A percentile compares a stretch with the other conserved stretches of the same genome.
Evolutionary conservation across 1,140 invertebrate species (phyloP).

Genomic region (Rhizoglyphus robini): DNA sequence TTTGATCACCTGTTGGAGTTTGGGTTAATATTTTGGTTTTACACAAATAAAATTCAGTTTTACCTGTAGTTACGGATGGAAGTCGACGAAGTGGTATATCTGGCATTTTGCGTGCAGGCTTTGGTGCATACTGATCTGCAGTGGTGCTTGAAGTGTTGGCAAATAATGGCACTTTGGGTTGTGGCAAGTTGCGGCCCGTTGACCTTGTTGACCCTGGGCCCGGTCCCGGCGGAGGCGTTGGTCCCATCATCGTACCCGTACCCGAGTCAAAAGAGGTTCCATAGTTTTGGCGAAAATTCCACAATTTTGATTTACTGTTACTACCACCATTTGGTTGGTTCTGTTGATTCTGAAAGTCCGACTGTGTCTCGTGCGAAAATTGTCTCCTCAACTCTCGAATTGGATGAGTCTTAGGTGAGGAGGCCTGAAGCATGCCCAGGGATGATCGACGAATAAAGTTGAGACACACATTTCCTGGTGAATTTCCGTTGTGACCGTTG

Average conservation of each 20-base stretch:
- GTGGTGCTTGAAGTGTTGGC: neutral
- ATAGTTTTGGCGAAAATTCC: neutral
- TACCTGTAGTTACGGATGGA: neutral
- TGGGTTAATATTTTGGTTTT: too few species aligned
- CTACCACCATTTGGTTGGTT: neutral
- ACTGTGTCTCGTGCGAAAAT: slow-evolving; percentile 60
- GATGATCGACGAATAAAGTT: slow-evolving; percentile 24
- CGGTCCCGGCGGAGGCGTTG: slow-evolving; percentile 7
- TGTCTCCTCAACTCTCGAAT: slow-evolving; percentile 54
- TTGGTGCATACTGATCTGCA: neutral
- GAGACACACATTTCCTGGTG: neutral
- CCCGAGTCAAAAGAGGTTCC: neutral
- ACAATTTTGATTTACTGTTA: neutral
- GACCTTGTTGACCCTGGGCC: neutral
- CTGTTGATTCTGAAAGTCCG: neutral
- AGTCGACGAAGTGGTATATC: neutral
- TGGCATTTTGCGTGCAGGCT: neutral
- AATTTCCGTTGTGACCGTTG: slow-evolving; percentile 18
- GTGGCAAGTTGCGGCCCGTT: neutral
- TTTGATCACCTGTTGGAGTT: too few species aligned
- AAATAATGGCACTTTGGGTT: neutral
- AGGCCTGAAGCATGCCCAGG: slow-evolving; percentile 30
- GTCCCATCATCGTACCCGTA: neutral
- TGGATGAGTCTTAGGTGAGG: slow-evolving; percentile 46
- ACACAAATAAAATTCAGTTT: too few species aligned